Percentiles rank a stretch among this genome's conserved stretches.
Evolutionary conservation across 2,113 vertebrate species (phyloP).

Genomic region (Marcusenius ussheri): DNA sequence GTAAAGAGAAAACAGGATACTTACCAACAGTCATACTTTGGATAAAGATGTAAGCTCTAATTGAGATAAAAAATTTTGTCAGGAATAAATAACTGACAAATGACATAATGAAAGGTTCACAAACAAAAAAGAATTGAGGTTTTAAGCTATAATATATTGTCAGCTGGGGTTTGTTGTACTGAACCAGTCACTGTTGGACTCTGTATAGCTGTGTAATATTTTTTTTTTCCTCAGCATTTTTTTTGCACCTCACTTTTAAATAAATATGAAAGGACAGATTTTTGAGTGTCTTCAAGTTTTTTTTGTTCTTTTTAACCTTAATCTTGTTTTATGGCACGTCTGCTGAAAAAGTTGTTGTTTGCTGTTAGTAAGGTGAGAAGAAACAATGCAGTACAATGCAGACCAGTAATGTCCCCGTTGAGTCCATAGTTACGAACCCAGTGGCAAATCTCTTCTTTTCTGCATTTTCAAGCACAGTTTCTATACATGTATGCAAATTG

Average conservation of each 20-base stretch:
- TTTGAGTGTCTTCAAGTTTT: not conserved
- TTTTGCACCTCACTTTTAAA: not conserved
- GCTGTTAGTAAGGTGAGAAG: not conserved
- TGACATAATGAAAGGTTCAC: not conserved
- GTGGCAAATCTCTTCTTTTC: not conserved
- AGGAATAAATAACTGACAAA: not conserved
- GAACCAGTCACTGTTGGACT: not conserved
- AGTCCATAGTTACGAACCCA: not conserved
- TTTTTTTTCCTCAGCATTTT: not conserved
- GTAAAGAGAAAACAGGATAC: not conserved
- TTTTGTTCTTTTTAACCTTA: not conserved
- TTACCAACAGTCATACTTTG: not conserved
- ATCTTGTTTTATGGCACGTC: not conserved
- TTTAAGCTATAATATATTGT: not conserved
- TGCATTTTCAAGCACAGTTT: not conserved
- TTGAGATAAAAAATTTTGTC: not conserved
- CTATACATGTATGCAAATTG: not conserved
- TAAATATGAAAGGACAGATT: not conserved
- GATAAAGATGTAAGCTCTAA: not conserved
- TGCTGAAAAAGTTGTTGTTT: not conserved
- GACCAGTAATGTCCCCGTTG: not conserved
- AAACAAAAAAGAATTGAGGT: not conserved
- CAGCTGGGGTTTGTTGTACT: not conserved
- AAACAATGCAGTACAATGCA: not conserved
- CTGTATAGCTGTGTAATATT: not conserved